A percentile compares a stretch with the other conserved stretches of the same genome.
Conservation (phyloP, 2,888 invertebrate genomes). For the Tortricodes alternella region DNA sequence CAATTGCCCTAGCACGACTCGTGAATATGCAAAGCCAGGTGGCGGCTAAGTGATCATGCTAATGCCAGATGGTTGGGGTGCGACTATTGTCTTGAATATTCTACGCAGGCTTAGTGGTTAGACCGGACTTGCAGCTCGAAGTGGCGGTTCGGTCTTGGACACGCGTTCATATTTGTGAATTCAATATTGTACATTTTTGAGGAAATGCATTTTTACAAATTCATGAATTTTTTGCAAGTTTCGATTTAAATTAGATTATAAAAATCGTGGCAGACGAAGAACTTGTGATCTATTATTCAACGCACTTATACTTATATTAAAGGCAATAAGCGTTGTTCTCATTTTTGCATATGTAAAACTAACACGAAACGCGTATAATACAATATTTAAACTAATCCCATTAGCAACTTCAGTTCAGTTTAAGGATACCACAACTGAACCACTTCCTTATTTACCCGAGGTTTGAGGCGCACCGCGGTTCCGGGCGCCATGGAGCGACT, state of each 20-base stretch:
- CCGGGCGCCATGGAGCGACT: slow-evolving; percentile 18
- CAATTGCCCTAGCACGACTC: slow-evolving; percentile 21
- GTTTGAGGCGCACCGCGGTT: slow-evolving; percentile 27
- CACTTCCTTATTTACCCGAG: slow-evolving; percentile 20
- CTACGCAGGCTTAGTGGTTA: slow-evolving; percentile 23
- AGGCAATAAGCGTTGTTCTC: too few species aligned
- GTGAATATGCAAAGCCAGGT: slow-evolving; percentile 28
- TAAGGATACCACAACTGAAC: slow-evolving; percentile 1
- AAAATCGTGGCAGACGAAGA: too few species aligned
- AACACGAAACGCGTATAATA: too few species aligned
- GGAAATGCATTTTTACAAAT: too few species aligned
- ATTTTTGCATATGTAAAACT: too few species aligned
- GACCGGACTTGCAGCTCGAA: slow-evolving; percentile 5
- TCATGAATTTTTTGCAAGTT: background rate
- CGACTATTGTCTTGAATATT: slow-evolving; percentile 24
- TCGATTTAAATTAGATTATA: too few species aligned
- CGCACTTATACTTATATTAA: too few species aligned
- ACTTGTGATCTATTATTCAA: too few species aligned
- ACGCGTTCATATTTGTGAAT: background rate
- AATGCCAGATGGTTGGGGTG: slow-evolving; percentile 13
- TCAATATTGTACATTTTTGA: too few species aligned
- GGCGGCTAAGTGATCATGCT: slow-evolving; percentile 28
- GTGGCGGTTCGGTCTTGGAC: slow-evolving; percentile 17
- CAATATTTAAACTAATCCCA: background rate
- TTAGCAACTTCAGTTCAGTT: background rate